Evolutionary conservation across 2,888 invertebrate genomes (phyloP).

Genomic region (Stratiomys singularior): DNA sequence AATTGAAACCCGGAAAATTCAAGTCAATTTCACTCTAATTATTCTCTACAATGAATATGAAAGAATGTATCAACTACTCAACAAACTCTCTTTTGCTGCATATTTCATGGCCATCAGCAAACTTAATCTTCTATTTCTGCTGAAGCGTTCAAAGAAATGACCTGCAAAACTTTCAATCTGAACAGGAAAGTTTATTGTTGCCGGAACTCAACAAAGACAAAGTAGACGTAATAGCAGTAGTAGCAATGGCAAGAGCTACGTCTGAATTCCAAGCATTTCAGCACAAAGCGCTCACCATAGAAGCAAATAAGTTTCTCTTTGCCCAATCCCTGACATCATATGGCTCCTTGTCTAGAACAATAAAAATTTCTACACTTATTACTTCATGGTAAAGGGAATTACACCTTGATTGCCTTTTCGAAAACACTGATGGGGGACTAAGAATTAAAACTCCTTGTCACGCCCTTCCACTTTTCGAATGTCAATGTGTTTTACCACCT

Average conservation of each 20-base stretch:
- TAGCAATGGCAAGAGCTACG: background rate
- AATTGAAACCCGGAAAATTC: no score
- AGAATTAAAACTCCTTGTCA: constrained; percentile 33
- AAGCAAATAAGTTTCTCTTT: constrained; percentile 21
- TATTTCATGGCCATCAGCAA: no score
- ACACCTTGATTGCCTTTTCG: constrained; percentile 41
- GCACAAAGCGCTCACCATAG: constrained; percentile 17
- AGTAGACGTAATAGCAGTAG: no score
- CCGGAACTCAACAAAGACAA: background rate
- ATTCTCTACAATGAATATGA: no score
- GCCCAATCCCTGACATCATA: background rate
- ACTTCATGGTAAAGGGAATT: constrained; percentile 30
- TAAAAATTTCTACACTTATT: constrained; percentile 42
- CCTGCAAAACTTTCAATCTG: constrained; percentile 1
- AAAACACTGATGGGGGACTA: constrained; percentile 24
- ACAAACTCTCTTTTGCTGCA: no score
- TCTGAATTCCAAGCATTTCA: background rate
- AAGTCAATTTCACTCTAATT: no score
- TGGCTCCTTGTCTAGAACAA: constrained; percentile 28
- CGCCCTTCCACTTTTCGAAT: background rate
- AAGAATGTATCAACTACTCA: no score
- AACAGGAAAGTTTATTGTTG: constrained; percentile 5
- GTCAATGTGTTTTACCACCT: background rate
- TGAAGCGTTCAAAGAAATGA: background rate
- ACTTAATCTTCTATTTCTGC: no score